Base-by-base conservation (phyloP, 2,113 vertebrate genomes). In the Corythoichthys haematopterus region DNA sequence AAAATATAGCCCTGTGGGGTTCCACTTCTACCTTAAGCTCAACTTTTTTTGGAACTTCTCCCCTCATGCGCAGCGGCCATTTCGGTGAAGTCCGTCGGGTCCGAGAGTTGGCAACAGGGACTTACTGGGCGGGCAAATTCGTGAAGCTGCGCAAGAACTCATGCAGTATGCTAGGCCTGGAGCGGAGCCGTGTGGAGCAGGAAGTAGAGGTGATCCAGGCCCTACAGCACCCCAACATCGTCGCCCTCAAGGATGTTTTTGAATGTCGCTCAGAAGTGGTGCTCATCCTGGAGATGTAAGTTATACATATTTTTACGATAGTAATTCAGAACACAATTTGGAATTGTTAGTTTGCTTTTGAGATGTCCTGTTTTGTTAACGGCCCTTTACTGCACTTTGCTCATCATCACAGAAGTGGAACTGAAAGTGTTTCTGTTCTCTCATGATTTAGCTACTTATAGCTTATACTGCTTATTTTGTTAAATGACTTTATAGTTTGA, bases 281-380 rank as follows among this genome's bases (percentile, higher is more conserved):
- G 65, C 91, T 91, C 0, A 60, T 95, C 57, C 77, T 93, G 77
- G 93, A 94, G 79, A 87, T 93, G 92, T 94, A 78, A 90, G 94
- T 88, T 47, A 1, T 50, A 33, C 10, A 36, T 20, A 43, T 11
- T 37, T 43, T 20, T 60, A 36, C 12, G 37, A 58, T 2, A 13
- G 4, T 12, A 56, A 28, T 28, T 28, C 20, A 28, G 20, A 28
- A 28, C 20, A 28, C 20, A 28, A 28, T 28, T 28, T 28, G 20
- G 20, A 28, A 28, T 28, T 28, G 20, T 28, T 28, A 28, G 20
- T 28, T 28, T 28, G 20, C 20, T 28, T 28, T 43, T 43, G 40
- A 43, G 8, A 43, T 43, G 40, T 43, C 40, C 40, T 43, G 40
- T 8, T 6, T 8, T 43, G 40, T 43, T 43, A 8, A 8, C 8